phyloP scores from a whole-genome alignment of 2,797 vertebrate species.

The Bovichtus variegatus region DNA sequence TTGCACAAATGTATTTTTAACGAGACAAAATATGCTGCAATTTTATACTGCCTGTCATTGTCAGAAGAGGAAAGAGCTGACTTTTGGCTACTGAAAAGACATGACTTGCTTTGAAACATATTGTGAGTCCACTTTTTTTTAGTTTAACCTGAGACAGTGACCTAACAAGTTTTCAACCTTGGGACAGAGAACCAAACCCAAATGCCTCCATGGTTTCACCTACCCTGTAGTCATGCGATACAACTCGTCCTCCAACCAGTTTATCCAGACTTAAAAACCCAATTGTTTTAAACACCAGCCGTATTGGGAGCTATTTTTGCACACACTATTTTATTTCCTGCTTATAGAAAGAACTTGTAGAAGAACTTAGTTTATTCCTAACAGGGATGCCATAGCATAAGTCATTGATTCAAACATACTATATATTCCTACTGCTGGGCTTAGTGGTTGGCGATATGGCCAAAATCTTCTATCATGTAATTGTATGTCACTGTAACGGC shows the following conservation, averaged over 20 bases:
- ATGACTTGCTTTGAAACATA: conserved; percentile 18
- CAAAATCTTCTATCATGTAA: too few species aligned
- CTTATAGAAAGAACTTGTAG: too few species aligned
- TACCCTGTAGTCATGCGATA: conserved; percentile 15
- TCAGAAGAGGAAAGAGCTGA: conserved; percentile 31
- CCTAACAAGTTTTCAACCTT: conserved; percentile 13
- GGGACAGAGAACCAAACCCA: conserved; percentile 19
- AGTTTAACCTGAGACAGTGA: conserved; percentile 48
- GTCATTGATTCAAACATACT: not conserved
- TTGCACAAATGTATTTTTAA: conserved; percentile 64
- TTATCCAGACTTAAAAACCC: not conserved
- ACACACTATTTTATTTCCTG: not conserved
- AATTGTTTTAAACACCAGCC: not conserved
- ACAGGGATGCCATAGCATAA: not conserved
- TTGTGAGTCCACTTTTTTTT: conserved; percentile 5
- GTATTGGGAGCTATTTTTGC: not conserved
- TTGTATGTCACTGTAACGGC: too few species aligned
- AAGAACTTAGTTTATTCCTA: not conserved
- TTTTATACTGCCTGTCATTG: conserved; percentile 31
- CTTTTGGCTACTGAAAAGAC: conserved; percentile 22
- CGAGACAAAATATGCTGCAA: conserved; percentile 48
- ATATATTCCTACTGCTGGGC: not conserved
- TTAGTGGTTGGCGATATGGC: too few species aligned
- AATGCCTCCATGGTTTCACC: conserved; percentile 13
- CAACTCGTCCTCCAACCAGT: not conserved